Evolutionary conservation across 2,888 invertebrate species (phyloP), one percentile per base, ranked within the genome.

Genomic region (Spilosoma lubricipeda): DNA sequence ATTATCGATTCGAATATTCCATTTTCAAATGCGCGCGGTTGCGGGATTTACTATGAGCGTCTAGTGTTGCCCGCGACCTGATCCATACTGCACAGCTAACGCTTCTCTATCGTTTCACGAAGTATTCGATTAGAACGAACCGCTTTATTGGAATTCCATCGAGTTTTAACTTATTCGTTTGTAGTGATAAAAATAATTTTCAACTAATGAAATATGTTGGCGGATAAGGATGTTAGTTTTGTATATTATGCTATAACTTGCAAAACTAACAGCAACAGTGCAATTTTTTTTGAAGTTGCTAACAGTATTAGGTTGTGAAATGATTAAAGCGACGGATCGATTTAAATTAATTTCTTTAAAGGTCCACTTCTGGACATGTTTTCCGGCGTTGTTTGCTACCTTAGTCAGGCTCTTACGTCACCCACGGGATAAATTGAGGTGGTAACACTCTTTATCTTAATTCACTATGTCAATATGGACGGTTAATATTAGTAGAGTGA

Each of bases 1-100:
- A 81, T 73, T 74, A 73, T 81, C 80, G 80, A 82, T 86, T 65
- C 63, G 67, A 71, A 70, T 70, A 76, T 72, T 89, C 83, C 86
- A 88, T 88, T 81, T 84, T 83, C 80, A 79, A 85, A 76, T 80
- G 81, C 86, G 87, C 87, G 86, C 86, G 83, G 69, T 52, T 69
- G 76, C 75, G 74, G 73, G 73, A 45, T 78, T 76, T 83, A 85
- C 87, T 83, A 81, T 80, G 84, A 82, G 82, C 93, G 93, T 88
- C 91, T 89, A 88, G 87, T 85, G 85, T 75, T 82, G 89, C 80
- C 87, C 84, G 84, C 88, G 89, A 80, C 80, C 86, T 85, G 86
- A 82, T 85, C 82, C 87, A 87, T 86, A 93, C 93, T 93, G 91
- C 89, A 84, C 82, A 82, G 64, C 75, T 78, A 72, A 72, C 79